Evolutionary conservation across 2,797 vertebrate species (phyloP), one percentile per base, ranked within the genome.

Genomic region (Cyclura pinguis): DNA sequence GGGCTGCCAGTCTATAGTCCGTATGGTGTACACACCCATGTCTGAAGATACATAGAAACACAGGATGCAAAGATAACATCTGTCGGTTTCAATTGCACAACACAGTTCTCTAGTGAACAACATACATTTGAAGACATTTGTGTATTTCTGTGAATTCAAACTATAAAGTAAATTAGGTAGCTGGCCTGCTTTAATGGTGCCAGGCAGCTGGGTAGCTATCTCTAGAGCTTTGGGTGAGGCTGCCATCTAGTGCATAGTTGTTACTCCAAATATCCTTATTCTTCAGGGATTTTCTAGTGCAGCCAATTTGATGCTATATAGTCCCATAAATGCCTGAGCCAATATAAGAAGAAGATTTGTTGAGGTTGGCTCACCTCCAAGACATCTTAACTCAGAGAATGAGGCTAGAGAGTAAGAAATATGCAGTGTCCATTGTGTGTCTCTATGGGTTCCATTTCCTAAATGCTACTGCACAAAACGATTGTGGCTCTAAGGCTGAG

Each of bases 191-290:
- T 78, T 47, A 84, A 90, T 59, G 20, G 42, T n/a, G 38, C 73
- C 55, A 74, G 20, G 24, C 22, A 55, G 50, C 62, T 77, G 29
- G 10, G 55, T 57, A 35, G 13, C 24, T 35, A 22, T 18, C 12
- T 8, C 62, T 57, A 14, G 50, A 47, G 74, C 12, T 47, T 52
- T 83, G 62, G 32, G 24, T 69, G 18, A 89, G 84, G 12, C 80
- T 84, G 84, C 88, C 84, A 80, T 78, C 88, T 87, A 72, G 80
- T 78, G 91, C 22, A 59, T 69, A 50, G 4, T 20, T 69, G 50
- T 84, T 83, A 62, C 72, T 87, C 84, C 50, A 69, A 82, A 64
- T 86, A 78, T 50, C 59, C 9, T 7, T 92, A 89, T 69, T 89
- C 78, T 52, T 62, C 62, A 38, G 50, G 52, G 74, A 62, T 89